Base-by-base conservation (phyloP, 2,888 invertebrate genomes). In the Lumbricus terrestris region DNA sequence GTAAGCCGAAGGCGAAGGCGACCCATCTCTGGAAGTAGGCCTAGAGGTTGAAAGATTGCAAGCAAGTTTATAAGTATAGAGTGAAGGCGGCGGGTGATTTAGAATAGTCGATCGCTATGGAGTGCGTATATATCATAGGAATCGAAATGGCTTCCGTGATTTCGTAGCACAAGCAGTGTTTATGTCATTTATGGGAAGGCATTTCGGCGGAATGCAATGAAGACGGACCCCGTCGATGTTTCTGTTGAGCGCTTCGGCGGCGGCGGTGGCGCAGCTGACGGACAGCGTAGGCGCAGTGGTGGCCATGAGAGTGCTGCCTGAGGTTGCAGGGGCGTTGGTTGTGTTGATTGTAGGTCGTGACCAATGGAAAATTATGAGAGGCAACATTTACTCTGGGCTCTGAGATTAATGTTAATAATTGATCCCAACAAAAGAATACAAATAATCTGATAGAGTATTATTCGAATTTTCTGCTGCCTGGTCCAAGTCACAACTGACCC, bases 361-460 rank as follows among this genome's bases (percentile, higher is more conserved):
- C 85, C 85, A 34, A 85, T 35, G 23, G n/a, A 37, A 37, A 85
- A 85, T 85, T 85, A 37, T 37, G 35, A 85, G 37, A 85, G 85
- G 37, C 34, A 85, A 85, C 85, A 85, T 85, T 85, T 85, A 37
- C 85, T 85, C 85, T 85, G 85, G 85, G 15, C 85, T 69, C 69
- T 69, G 85, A 85, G 85, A 85, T 85, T 85, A 85, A 85, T 85
- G 85, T 85, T 85, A 85, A 85, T 85, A 85, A 85, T 85, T 85
- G 85, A 85, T 85, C 29, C 85, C 37, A 37, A 37, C 85, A 85
- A 35, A 85, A 37, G 37, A 85, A 34, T 85, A 85, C 85, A 85
- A 85, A 85, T 85, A 85, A 85, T 69, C 69, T 37, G 85, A 35
- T 85, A 85, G 34, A 85, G 37, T 37, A 85, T 35, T 85, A 85